These are phyloP conservation scores for Alosa sapidissima DNA, from an alignment of 2,797 vertebrate genomes.

Conservation along the genomic window DNA sequence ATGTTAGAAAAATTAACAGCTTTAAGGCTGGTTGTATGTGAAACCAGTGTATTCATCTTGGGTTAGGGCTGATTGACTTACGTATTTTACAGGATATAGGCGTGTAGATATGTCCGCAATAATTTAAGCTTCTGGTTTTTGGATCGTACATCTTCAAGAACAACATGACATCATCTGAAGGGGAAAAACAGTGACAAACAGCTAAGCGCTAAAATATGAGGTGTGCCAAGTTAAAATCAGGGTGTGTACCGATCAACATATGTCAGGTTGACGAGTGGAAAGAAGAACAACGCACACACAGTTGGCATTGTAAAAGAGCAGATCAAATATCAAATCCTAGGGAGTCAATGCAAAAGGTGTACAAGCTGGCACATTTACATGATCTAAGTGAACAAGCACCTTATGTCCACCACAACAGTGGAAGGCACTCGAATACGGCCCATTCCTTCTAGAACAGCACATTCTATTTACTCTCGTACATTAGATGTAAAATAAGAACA, in stretches of 20 bases:
- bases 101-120: slow-evolving; percentile 99
- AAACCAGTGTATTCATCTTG: not conserved
- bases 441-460: too few relatives aligned
- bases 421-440: not conserved
- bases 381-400: not conserved
- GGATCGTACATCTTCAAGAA: slow-evolving; percentile 99
- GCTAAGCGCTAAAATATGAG: not conserved
- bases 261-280: not conserved
- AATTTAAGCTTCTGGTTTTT: slow-evolving; percentile 99
- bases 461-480: not conserved
- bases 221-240: not conserved
- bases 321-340: not conserved
- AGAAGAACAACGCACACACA: not conserved
- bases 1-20: not conserved
- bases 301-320: not conserved
- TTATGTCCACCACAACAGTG: not conserved
- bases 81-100: slow-evolving; percentile 99
- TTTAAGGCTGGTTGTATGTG: not conserved
- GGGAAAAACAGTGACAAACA: not conserved
- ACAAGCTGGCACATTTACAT: not conserved
- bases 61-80: slow-evolving; percentile 68
- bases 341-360: not conserved
- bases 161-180: slow-evolving; percentile 96
- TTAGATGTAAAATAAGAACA: not conserved
- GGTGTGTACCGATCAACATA: not conserved